These are phyloP conservation scores for Coluber constrictor DNA, from an alignment of 2,797 vertebrate species.

Conservation along the genomic window DNA sequence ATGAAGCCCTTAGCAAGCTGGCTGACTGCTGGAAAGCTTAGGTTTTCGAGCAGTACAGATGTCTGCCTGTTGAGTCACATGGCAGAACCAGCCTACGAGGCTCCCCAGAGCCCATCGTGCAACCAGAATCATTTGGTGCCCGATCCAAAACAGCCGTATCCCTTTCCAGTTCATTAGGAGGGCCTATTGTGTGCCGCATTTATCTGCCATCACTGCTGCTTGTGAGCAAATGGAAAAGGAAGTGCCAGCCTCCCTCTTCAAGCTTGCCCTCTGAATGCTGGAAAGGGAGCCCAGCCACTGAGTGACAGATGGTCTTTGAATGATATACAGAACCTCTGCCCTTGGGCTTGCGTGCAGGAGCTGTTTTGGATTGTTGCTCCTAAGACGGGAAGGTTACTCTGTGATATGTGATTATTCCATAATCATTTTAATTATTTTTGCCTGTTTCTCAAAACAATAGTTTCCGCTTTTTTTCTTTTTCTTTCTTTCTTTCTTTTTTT, in stretches of 20 bases:
- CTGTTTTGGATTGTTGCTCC: conserved; percentile 86
- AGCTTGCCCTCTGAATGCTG: conserved; percentile 72
- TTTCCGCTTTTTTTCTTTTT: conserved; percentile 68
- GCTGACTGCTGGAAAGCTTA: conserved; percentile 66
- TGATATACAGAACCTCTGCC: conserved; percentile 90
- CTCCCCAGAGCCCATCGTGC: conserved; percentile 69
- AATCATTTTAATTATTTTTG: conserved; percentile 85
- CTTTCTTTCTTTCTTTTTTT: background rate
- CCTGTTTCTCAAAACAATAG: conserved; percentile 78
- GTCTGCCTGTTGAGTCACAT: conserved; percentile 76
- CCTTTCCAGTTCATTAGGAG: conserved; percentile 81
- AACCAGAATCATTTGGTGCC: conserved; percentile 72
- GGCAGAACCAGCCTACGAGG: conserved; percentile 72
- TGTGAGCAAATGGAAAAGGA: conserved; percentile 88
- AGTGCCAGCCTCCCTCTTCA: conserved; percentile 82
- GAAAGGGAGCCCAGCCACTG: conserved; percentile 78
- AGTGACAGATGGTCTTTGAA: conserved; percentile 93
- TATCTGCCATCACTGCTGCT: conserved; percentile 84
- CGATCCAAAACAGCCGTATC: conserved; percentile 75
- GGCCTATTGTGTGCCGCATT: conserved; percentile 79
- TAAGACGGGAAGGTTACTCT: conserved; percentile 86
- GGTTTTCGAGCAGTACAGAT: conserved; percentile 70
- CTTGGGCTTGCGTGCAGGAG: conserved; percentile 80
- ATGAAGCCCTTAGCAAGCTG: conserved; percentile 76
- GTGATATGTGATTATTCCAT: conserved; percentile 85